Percentiles rank a stretch among this genome's conserved stretches.
phyloP scores from a whole-genome alignment of 2,888 invertebrate species.

The Drosophila flavopinicola region DNA sequence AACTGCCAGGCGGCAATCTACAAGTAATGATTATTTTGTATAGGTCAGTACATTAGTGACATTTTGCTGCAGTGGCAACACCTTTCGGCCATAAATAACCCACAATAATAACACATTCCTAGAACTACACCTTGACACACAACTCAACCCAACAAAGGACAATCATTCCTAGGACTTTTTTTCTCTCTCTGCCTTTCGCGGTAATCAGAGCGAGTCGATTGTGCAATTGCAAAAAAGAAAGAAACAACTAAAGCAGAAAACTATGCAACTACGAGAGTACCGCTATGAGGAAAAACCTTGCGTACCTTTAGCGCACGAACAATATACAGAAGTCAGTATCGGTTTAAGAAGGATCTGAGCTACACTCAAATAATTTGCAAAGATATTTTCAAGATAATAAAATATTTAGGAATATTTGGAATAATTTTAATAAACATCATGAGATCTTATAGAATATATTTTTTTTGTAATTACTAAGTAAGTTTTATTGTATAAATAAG shows the following conservation, averaged over 20 bases:
- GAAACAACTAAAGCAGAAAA: constrained; percentile 1
- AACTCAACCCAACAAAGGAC: constrained; percentile 40
- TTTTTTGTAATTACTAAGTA: too few relatives aligned
- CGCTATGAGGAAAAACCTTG: constrained; percentile 65
- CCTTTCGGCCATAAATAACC: constrained; percentile 66
- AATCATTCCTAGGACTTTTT: constrained; percentile 32
- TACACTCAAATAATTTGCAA: constrained; percentile 26
- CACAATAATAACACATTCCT: constrained; percentile 43
- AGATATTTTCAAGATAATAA: not conserved
- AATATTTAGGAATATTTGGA: too few relatives aligned
- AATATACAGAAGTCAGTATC: constrained; percentile 9
- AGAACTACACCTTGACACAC: constrained; percentile 49
- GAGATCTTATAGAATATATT: too few relatives aligned
- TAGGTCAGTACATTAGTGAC: constrained; percentile 26
- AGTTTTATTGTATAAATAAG: too few relatives aligned
- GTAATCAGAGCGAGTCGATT: constrained; percentile 69
- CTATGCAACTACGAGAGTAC: constrained; percentile 19
- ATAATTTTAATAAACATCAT: too few relatives aligned
- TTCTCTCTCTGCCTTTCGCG: constrained; percentile 20
- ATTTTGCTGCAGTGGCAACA: constrained; percentile 49
- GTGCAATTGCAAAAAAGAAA: constrained; percentile 68
- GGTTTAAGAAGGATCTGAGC: not conserved
- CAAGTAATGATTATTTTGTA: not conserved
- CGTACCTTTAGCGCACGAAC: constrained; percentile 22
- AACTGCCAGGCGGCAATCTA: constrained; percentile 16